Percentiles rank a stretch among this genome's conserved stretches.
These are phyloP conservation scores for Brachionus rotundiformis DNA, from an alignment of 1,140 invertebrate genomes.

Conservation along the genomic window DNA sequence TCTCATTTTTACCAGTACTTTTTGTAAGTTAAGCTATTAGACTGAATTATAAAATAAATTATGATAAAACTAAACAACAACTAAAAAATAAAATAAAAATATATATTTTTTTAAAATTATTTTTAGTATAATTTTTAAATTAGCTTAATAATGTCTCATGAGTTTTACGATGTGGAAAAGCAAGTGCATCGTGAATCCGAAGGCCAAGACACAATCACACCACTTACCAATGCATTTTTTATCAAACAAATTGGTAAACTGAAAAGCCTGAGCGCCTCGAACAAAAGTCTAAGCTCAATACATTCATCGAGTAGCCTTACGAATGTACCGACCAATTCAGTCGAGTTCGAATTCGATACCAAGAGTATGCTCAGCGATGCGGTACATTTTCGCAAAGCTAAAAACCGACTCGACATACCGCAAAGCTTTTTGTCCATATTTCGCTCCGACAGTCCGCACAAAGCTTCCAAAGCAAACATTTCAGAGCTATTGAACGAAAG, in stretches of 20 bases:
- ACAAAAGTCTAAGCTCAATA: slow-evolving; percentile 21
- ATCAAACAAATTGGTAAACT: slow-evolving; percentile 9
- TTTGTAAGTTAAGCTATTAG: not conserved
- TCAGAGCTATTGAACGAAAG: not conserved
- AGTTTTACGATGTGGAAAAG: slow-evolving; percentile 36
- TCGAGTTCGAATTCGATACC: slow-evolving; percentile 3
- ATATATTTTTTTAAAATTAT: not conserved
- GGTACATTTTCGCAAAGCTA: not conserved
- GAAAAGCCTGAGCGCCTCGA: not conserved
- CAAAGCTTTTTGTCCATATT: slow-evolving; percentile 31
- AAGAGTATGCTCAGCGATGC: not conserved
- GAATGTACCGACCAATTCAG: not conserved
- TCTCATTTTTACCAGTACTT: not conserved
- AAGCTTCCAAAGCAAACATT: slow-evolving; percentile 1
- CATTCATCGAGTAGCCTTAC: slow-evolving; percentile 11
- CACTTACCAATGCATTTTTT: slow-evolving; percentile 42
- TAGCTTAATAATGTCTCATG: not conserved
- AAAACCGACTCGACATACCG: not conserved
- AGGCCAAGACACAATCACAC: slow-evolving; percentile 50
- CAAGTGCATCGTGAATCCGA: slow-evolving; percentile 43
- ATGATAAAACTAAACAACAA: slow-evolving; percentile 20
- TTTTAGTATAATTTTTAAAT: slow-evolving; percentile 1
- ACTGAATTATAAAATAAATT: not conserved
- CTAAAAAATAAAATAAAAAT: not conserved
- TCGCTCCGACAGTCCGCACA: not conserved